Base-by-base conservation (phyloP, 2,888 invertebrate species). In the Drosophila mettleri region DNA sequence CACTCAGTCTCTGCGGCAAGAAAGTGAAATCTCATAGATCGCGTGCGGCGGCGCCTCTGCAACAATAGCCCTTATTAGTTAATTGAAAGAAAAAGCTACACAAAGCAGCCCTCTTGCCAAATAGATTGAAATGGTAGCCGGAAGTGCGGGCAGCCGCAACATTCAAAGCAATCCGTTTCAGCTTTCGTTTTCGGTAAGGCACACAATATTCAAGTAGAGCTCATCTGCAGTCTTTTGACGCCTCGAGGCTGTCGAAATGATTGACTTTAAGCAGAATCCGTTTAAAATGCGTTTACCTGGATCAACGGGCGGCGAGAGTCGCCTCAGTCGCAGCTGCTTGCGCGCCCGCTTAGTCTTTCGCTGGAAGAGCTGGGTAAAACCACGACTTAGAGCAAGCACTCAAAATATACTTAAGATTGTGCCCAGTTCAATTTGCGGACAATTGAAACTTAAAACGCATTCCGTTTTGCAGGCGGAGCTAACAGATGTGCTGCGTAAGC, bases 401-500 rank as follows among this genome's bases (percentile, higher is more conserved):
- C 29, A 29, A 29, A 9, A 2, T 10, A 8, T 29, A 2, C 29
- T 9, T 10, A 29, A 29, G 0, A 29, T 9, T 9, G n/a, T n/a
- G n/a, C n/a, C n/a, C n/a, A n/a, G n/a, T n/a, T n/a, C n/a, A n/a
- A n/a, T n/a, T n/a, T n/a, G n/a, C n/a, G n/a, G n/a, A n/a, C 29
- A 7, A 29, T 29, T 9, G 10, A 29, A 29, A 1, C 7, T 2
- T 1, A 9, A 8, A n/a, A n/a, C n/a, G n/a, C n/a, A 29, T 9
- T 6, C 22, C 8, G 14, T 0, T 7, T 60, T 91, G 12, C 93
- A 96, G 96, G 95, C 95, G 91, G 96, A 96, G 93, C 93, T 96
- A 89, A 95, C 95, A 84, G 95, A 95, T 93, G 95, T 95, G 75
- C 94, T 96, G 80, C 93, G 94, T 76, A 92, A 94, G 86, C 93